Evolutionary conservation across 2,113 vertebrate species (phyloP), one percentile per base, ranked within the genome.

Genomic region (Microcebus griseorufus): DNA sequence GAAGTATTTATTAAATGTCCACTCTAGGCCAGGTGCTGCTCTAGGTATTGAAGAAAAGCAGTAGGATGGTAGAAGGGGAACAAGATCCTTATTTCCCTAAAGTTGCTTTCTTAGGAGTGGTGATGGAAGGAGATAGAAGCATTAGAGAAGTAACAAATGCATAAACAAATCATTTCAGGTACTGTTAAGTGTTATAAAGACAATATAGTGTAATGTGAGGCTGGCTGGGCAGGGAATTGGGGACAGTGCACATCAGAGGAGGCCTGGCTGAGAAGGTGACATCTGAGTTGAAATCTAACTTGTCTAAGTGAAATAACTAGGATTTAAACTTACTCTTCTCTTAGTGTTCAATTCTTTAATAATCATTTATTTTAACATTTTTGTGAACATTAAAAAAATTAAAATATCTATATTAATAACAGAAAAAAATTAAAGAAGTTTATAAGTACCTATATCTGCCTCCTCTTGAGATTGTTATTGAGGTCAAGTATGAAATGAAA

Each of bases 401-500:
- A 69, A 96, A 62, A n/a, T 72, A 18, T 73, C 65, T 78, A 62
- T 55, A 55, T 78, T 93, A 79, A 82, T 81, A 79, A 94, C 34
- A 91, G 39, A 92, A 84, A 69, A 90, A 80, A 90, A 69, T 87
- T 29, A 25, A 62, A 88, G 25, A 73, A 37, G 4, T 32, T 82
- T 93, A 6, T 58, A 83, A 65, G 25, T 53, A 62, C 39, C 34
- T 79, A 25, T 29, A 69, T 17, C n/a, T 94, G 6, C 8, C n/a
- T 67, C 37, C 2, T 95, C 78, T 67, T 88, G 76, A 51, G 72
- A 75, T 78, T 85, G 12, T 37, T 67, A 65, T 89, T 86, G 84
- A 60, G 62, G 76, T 84, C 88, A 94, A 82, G 73, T 90, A 22
- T 95, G 84, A 90, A 96, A 90, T 79, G 29, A 93, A 96, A 93